phyloP scores from a whole-genome alignment of 2,888 invertebrate species.

The Drosophila neotestacea region DNA sequence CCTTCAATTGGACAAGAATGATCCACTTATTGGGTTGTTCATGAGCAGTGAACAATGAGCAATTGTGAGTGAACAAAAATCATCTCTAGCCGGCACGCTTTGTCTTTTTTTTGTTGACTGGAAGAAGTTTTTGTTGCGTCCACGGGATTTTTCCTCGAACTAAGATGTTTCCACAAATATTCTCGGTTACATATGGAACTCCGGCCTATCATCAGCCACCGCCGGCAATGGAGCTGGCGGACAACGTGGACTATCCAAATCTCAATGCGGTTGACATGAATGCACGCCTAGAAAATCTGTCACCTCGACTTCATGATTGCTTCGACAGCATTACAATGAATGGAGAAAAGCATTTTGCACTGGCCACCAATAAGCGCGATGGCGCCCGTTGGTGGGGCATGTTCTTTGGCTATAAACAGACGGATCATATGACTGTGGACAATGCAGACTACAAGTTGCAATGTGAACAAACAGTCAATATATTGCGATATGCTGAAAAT shows the following conservation, averaged over 20 bases:
- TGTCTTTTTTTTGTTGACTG: background rate
- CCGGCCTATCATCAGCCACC: constrained; percentile 81
- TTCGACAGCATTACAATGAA: constrained; percentile 82
- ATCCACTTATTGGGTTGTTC: too few species aligned
- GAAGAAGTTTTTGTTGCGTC: background rate
- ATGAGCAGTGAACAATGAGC: too few species aligned
- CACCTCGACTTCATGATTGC: constrained; percentile 77
- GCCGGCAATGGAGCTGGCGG: constrained; percentile 71
- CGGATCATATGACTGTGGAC: constrained; percentile 58
- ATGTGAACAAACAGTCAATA: constrained; percentile 76
- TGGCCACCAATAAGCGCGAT: constrained; percentile 81
- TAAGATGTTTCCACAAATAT: constrained; percentile 80
- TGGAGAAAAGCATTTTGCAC: constrained; percentile 63
- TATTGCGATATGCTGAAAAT: constrained; percentile 76
- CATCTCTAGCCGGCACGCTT: background rate
- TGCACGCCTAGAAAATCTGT: constrained; percentile 76
- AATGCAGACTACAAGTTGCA: constrained; percentile 76
- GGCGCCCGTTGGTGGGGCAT: constrained; percentile 83
- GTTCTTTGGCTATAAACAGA: constrained; percentile 81
- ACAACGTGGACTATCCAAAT: constrained; percentile 83
- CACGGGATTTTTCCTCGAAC: background rate
- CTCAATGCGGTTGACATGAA: constrained; percentile 84
- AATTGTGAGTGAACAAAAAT: too few species aligned
- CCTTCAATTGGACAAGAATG: too few species aligned
- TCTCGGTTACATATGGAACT: constrained; percentile 69